Evolutionary conservation across 2,797 vertebrate species (phyloP), one percentile per base, ranked within the genome.

Genomic region (Hyperoplus immaculatus): DNA sequence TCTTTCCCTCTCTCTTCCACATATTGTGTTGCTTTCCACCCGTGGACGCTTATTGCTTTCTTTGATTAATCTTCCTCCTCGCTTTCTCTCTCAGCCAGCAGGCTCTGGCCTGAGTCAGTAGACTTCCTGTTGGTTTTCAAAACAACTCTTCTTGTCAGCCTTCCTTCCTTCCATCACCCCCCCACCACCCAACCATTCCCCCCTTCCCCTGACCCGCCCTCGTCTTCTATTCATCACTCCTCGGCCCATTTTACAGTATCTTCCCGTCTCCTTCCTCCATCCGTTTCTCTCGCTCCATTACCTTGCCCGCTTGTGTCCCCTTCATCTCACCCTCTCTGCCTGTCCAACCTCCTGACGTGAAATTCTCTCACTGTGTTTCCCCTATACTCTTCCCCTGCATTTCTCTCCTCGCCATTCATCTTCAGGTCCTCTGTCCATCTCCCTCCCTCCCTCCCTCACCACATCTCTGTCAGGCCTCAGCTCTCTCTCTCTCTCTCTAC

Each of bases 121-220:
- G 87, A 90, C 91, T 92, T 94, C 90, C 91, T 92, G 86, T 93
- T 89, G 85, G 85, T 89, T 93, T 89, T 90, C 90, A 92, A 93
- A 93, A 93, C 89, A 92, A 92, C 92, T 85, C 86, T 88, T 89
- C 89, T 83, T 87, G 89, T 91, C 92, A 91, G 81, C 89, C 87
- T 88, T 85, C 84, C 85, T 90, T 82, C 81, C 69, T 46, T 83
- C 74, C 57, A 38, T 15, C 55, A 6, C 6, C 55, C 55, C 54
- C 18, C 38, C 38, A 6, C 56, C 15, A 4, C 57, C 29, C 29
- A 29, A 29, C 29, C 29, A 29, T 8, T 57, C 65, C 75, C 60
- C 73, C 53, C 72, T 78, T 81, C 56, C 85, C 80, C 83, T 61
- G 69, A 72, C 80, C 87, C 83, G 87, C 88, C 85, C 86, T 87